phyloP scores from a whole-genome alignment of 2,113 vertebrate genomes.

The Hydrochoerus hydrochaeris region DNA sequence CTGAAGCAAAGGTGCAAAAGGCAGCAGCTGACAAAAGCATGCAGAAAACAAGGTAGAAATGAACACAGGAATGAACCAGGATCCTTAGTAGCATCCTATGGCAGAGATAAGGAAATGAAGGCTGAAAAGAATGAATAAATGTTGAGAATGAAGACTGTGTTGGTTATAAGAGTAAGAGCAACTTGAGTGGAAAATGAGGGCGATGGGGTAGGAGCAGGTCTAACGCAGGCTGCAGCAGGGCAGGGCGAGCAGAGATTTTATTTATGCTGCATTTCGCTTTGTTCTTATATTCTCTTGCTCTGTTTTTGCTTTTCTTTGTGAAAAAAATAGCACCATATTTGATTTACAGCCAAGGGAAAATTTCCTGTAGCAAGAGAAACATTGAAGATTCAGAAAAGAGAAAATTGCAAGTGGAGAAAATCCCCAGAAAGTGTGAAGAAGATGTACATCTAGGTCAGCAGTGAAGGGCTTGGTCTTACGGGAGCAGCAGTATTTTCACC shows the following conservation, averaged over 20 bases:
- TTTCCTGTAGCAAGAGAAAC: background rate
- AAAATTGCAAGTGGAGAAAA: background rate
- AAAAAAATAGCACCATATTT: background rate
- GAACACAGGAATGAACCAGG: accelerated
- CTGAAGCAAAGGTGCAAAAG: background rate
- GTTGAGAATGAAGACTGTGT: background rate
- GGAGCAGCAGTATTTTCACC: background rate
- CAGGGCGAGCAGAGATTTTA: background rate
- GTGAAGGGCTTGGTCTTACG: background rate
- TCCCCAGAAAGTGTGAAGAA: background rate
- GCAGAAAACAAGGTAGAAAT: background rate
- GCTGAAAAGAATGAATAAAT: background rate
- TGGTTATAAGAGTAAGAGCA: background rate
- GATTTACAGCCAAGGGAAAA: background rate
- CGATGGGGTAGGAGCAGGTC: background rate
- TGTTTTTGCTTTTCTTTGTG: background rate
- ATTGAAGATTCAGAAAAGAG: background rate
- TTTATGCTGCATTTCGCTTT: background rate
- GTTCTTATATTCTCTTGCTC: background rate
- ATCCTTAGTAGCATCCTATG: accelerated
- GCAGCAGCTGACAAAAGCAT: background rate
- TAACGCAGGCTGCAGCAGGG: background rate
- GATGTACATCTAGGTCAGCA: background rate
- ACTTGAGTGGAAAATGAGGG: background rate
- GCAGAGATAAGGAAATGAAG: accelerated